Percentiles rank a stretch among this genome's conserved stretches.
Conservation (phyloP, 2,113 vertebrate species). For the Thunnus maccoyii region DNA sequence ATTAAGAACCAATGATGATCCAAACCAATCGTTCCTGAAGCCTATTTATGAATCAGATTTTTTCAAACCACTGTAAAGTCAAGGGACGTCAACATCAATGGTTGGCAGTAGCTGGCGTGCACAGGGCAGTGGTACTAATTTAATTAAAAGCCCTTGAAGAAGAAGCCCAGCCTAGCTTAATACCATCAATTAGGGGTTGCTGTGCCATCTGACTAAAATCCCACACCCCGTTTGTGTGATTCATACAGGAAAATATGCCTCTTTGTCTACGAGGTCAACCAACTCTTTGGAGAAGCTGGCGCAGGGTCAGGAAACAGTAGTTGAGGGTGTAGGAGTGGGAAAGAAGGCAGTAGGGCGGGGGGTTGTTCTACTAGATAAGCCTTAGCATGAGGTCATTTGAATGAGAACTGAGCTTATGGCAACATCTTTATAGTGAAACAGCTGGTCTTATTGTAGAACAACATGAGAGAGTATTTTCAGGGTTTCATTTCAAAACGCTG, state of each 20-base stretch:
- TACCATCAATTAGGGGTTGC: slow-evolving; percentile 76
- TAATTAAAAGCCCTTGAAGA: slow-evolving; percentile 75
- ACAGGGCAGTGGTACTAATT: slow-evolving; percentile 66
- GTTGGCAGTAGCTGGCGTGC: slow-evolving; percentile 47
- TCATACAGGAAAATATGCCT: slow-evolving; percentile 84
- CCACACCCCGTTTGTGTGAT: slow-evolving; percentile 79
- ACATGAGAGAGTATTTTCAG: slow-evolving; percentile 25
- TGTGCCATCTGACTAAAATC: slow-evolving; percentile 75
- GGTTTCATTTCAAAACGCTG: neutral
- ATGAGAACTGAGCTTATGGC: slow-evolving; percentile 43
- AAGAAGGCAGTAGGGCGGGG: slow-evolving; percentile 44
- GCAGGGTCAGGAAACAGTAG: slow-evolving; percentile 75
- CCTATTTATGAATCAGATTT: slow-evolving; percentile 38
- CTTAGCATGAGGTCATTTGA: slow-evolving; percentile 67
- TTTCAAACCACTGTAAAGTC: slow-evolving; percentile 27
- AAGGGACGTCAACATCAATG: slow-evolving; percentile 43
- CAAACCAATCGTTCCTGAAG: slow-evolving; percentile 13
- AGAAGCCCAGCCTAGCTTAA: slow-evolving; percentile 70
- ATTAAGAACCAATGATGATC: slow-evolving; percentile 41
- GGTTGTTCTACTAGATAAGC: slow-evolving; percentile 63
- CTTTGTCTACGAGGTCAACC: slow-evolving; percentile 78
- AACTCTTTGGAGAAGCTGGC: slow-evolving; percentile 72
- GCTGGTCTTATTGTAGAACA: slow-evolving; percentile 41
- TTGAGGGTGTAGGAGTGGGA: slow-evolving; percentile 75
- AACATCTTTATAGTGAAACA: slow-evolving; percentile 48